Evolutionary conservation across 2,113 vertebrate species (phyloP).

Genomic region (Silurus meridionalis): DNA sequence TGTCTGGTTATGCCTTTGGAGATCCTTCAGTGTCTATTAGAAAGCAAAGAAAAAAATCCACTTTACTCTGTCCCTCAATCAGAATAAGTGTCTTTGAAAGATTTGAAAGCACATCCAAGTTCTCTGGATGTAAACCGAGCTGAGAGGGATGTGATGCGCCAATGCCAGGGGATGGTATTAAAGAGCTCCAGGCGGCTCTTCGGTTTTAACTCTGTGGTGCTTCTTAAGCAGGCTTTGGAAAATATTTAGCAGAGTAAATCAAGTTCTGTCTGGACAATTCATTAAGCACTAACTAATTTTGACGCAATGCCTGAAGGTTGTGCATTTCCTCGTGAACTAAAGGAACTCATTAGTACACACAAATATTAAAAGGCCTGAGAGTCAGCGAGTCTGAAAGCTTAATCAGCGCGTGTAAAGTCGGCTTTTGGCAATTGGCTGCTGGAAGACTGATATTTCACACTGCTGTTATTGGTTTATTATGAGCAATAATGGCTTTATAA

Average conservation of each 20-base stretch:
- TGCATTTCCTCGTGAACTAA: background rate
- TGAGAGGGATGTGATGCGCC: background rate
- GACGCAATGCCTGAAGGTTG: constrained; percentile 18
- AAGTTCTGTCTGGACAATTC: constrained; percentile 33
- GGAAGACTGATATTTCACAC: background rate
- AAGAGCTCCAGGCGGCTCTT: background rate
- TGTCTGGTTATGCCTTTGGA: constrained; percentile 2
- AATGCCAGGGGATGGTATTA: background rate
- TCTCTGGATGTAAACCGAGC: background rate
- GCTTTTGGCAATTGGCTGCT: constrained; percentile 4
- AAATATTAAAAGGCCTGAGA: constrained; percentile 26
- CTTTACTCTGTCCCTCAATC: background rate
- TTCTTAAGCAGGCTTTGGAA: background rate
- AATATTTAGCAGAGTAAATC: constrained; percentile 29
- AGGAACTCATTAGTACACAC: constrained; percentile 26
- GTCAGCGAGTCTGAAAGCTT: constrained; percentile 8
- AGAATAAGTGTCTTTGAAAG: background rate
- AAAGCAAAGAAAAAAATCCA: background rate
- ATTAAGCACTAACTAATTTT: constrained; percentile 32
- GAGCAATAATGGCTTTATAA: constrained; percentile 10
- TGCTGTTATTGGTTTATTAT: constrained; percentile 12
- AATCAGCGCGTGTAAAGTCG: background rate
- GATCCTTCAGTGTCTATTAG: background rate
- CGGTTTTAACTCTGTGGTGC: background rate
- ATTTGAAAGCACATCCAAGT: background rate